phyloP scores from a whole-genome alignment of 2,888 invertebrate genomes.

The Zygogramma bicolorata region DNA sequence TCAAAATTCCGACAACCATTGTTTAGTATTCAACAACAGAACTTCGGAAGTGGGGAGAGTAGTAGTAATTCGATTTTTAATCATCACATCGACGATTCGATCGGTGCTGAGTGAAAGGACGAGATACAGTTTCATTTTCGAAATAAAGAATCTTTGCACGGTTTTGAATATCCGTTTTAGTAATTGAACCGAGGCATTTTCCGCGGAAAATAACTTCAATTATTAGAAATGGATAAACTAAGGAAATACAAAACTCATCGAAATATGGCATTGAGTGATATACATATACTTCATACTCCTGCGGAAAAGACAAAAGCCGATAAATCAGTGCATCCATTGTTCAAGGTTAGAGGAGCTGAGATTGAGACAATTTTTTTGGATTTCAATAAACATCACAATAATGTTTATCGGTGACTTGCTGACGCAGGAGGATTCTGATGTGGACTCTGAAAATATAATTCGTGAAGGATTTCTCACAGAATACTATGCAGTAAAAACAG shows the following conservation, averaged over 20 bases:
- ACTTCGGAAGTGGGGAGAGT: not conserved
- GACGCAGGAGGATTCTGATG: too few species aligned
- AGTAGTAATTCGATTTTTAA: not conserved
- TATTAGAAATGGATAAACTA: not conserved
- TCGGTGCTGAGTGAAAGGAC: not conserved
- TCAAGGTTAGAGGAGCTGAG: not conserved
- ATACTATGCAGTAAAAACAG: too few species aligned
- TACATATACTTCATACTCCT: too few species aligned
- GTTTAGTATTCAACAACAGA: not conserved
- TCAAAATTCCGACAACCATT: not conserved
- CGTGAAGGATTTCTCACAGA: too few species aligned
- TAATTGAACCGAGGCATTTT: not conserved
- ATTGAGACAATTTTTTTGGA: not conserved
- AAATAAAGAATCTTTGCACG: not conserved
- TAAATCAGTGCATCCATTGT: not conserved
- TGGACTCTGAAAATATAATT: too few species aligned
- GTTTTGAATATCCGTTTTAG: not conserved
- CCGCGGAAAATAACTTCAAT: too few species aligned
- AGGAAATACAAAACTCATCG: not conserved
- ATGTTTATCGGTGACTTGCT: too few species aligned
- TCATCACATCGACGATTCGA: not conserved
- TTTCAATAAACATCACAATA: not conserved
- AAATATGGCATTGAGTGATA: too few species aligned
- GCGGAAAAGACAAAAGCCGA: too few species aligned
- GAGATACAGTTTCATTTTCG: not conserved